These are phyloP conservation scores for Neostethus bicornis DNA, from an alignment of 2,797 vertebrate genomes.

Conservation along the genomic window DNA sequence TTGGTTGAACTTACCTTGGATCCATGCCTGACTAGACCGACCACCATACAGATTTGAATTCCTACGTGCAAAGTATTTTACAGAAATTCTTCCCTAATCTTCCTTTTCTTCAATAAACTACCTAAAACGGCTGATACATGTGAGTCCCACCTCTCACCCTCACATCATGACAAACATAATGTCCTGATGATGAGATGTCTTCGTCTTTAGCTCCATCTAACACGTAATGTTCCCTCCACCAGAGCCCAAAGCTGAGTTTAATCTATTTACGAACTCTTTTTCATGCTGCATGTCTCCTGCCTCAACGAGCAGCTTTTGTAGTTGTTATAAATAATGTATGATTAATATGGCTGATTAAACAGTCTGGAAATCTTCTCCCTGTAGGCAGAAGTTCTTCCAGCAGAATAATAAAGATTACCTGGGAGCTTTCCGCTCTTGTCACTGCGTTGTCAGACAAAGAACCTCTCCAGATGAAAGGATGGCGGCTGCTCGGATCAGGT, in stretches of 20 bases:
- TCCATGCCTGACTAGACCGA: no score
- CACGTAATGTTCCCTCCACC: constrained; percentile 62
- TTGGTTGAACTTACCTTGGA: no score
- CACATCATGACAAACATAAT: constrained; percentile 53
- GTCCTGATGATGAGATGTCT: constrained; percentile 63
- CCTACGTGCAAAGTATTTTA: no score
- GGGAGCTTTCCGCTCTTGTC: constrained; percentile 69
- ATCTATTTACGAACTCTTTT: constrained; percentile 66
- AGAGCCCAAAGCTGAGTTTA: constrained; percentile 60
- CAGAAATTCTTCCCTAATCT: no score
- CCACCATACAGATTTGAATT: no score
- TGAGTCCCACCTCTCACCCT: no score
- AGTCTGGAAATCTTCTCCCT: constrained; percentile 71
- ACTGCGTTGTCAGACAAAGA: constrained; percentile 58
- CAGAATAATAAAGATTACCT: constrained; percentile 76
- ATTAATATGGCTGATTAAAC: constrained; percentile 79
- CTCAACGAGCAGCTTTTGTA: constrained; percentile 66
- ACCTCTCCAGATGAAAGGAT: constrained; percentile 67
- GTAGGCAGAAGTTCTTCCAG: constrained; percentile 65
- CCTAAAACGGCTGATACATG: no score
- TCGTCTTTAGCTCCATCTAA: constrained; percentile 37
- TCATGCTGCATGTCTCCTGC: constrained; percentile 55
- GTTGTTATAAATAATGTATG: constrained; percentile 78
- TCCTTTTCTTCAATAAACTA: no score
- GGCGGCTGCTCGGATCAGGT: constrained; percentile 33